Conservation (phyloP, 2,888 invertebrate species). For the Agrotis puta region DNA sequence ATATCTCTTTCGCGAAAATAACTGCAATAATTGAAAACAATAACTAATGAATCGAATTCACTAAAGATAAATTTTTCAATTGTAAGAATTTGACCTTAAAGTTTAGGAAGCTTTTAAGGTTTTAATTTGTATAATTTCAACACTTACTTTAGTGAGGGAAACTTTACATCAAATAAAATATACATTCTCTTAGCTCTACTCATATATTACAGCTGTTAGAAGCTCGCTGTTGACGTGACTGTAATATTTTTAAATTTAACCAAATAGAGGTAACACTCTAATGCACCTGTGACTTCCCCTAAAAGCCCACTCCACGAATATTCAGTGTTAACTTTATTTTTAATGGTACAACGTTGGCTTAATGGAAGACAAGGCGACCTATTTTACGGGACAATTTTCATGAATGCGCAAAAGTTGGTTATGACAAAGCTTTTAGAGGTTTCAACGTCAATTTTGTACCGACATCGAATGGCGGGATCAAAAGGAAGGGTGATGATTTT, state of each 20-base stretch:
- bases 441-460: conserved; percentile 75
- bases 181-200: conserved; percentile 42
- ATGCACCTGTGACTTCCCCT: conserved; percentile 88
- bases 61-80: background rate
- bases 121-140: conserved; percentile 20
- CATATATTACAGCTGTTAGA: conserved; percentile 62
- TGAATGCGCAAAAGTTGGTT: conserved; percentile 84
- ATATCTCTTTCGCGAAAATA: background rate
- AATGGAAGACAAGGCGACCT: conserved; percentile 88
- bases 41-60: background rate
- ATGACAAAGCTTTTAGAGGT: conserved; percentile 84
- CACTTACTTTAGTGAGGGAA: conserved; percentile 25
- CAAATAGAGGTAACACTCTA: conserved; percentile 81
- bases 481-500: conserved; percentile 60
- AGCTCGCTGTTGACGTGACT: conserved; percentile 66
- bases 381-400: conserved; percentile 88
- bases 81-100: no score
- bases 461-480: conserved; percentile 60
- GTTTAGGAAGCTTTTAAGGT: background rate
- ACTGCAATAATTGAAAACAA: background rate
- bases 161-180: conserved; percentile 53
- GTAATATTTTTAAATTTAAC: conserved; percentile 85
- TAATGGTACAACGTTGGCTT: conserved; percentile 86
- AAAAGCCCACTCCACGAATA: conserved; percentile 85
- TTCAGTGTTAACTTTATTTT: conserved; percentile 84